A percentile compares a stretch with the other conserved stretches of the same genome.
Evolutionary conservation across 92 coral and sea anemone genomes (phyloP).

Genomic region (Plumapathes pennacea): DNA sequence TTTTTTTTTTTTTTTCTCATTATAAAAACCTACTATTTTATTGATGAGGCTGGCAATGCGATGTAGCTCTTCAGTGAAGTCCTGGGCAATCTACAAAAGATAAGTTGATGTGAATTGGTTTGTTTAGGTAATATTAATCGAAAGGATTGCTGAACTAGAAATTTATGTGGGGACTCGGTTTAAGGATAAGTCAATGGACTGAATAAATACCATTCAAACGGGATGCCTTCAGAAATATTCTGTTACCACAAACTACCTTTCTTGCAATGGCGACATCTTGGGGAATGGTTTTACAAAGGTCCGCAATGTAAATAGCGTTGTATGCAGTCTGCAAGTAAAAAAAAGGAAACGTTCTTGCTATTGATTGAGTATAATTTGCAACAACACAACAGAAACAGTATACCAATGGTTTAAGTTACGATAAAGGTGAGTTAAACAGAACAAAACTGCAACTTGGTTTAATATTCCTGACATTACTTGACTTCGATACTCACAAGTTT

Average conservation of each 20-base stretch:
- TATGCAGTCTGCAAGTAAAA: conserved; percentile 74
- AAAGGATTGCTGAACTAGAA: not conserved
- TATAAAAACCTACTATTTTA: conserved; percentile 71
- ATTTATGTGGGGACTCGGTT: not conserved
- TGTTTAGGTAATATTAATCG: not conserved
- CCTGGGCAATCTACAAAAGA: conserved; percentile 45
- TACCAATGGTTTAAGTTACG: no score
- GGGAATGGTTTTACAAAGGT: conserved; percentile 88
- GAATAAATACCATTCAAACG: no score
- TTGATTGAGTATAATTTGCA: not conserved
- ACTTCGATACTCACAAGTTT: no score
- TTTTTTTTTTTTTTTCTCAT: no score
- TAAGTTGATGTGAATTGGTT: no score
- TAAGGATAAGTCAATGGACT: no score
- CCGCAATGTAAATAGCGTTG: conserved; percentile 88
- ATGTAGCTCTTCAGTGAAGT: conserved; percentile 87
- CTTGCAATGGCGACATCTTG: conserved; percentile 73
- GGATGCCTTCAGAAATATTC: no score
- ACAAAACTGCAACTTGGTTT: not conserved
- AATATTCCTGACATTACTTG: not conserved
- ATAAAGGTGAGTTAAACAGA: not conserved
- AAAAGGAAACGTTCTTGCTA: not conserved
- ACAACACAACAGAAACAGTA: not conserved
- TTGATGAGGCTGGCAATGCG: conserved; percentile 84
- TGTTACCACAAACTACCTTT: conserved; percentile 51